A percentile compares a stretch with the other conserved stretches of the same genome.
phyloP scores from a whole-genome alignment of 1,140 invertebrate genomes.

The Charaxes varanes region DNA sequence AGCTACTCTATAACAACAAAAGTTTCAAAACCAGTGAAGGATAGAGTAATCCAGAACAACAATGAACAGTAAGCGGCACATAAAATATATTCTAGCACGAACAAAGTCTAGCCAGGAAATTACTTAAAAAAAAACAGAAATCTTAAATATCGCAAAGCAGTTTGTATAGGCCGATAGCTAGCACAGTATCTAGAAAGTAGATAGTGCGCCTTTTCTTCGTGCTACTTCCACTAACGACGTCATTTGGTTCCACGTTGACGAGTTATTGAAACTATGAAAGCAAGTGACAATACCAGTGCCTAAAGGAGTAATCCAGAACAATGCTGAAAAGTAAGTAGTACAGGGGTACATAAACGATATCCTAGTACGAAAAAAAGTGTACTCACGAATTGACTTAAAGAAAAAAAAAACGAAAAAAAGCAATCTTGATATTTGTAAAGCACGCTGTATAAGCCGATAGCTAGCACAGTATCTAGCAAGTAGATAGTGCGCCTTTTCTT shows the following conservation, averaged over 20 bases:
- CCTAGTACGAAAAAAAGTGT: no score
- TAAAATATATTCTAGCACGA: no score
- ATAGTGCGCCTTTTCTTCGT: conserved; percentile 69
- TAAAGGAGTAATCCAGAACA: no score
- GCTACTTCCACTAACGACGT: conserved; percentile 68
- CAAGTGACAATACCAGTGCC: no score
- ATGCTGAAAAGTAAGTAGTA: no score
- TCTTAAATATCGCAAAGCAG: conserved; percentile 20
- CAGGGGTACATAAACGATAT: no score
- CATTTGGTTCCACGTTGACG: conserved; percentile 64
- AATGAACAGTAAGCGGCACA: no score
- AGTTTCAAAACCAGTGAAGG: no score
- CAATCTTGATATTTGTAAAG: conserved; percentile 3
- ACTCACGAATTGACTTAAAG: neutral
- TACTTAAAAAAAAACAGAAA: neutral
- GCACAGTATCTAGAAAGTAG: conserved; percentile 44
- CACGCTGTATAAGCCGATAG: conserved; percentile 52
- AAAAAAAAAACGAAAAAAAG: neutral
- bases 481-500: conserved; percentile 72
- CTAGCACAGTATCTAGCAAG: conserved; percentile 39
- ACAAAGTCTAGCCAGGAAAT: neutral
- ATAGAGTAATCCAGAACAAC: no score
- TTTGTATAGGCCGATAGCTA: conserved; percentile 50
- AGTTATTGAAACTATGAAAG: conserved; percentile 73
- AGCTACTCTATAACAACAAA: no score